Evolutionary conservation across 2,113 vertebrate species (phyloP).

Genomic region (Grantiella picta): DNA sequence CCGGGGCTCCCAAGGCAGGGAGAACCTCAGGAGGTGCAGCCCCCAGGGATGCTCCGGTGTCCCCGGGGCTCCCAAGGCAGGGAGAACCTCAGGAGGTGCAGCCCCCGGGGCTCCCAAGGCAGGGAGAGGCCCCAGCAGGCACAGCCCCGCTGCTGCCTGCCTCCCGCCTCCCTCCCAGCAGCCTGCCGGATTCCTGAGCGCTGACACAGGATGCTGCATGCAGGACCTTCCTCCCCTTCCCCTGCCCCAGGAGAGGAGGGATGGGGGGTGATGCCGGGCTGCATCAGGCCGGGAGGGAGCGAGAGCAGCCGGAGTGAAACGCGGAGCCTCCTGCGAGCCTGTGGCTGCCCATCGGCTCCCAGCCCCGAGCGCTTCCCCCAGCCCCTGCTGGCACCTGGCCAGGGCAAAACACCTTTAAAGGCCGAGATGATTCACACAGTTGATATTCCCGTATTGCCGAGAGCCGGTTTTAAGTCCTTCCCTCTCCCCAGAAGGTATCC

Average conservation of each 20-base stretch:
- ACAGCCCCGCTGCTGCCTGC: slow-evolving; percentile 7
- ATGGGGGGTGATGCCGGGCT: not conserved
- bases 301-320: not conserved
- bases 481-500: slow-evolving; percentile 15
- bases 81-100: no score
- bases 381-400: not conserved
- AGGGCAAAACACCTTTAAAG: not conserved
- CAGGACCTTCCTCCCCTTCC: slow-evolving; percentile 20
- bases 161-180: slow-evolving; percentile 19
- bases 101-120: not conserved
- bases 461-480: not conserved
- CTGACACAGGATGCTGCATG: slow-evolving; percentile 68
- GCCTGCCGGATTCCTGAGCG: slow-evolving; percentile 70
- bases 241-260: not conserved
- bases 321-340: not conserved
- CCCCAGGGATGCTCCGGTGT: not conserved
- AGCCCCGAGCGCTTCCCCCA: not conserved
- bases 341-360: not conserved
- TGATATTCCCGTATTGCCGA: not conserved
- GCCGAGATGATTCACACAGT: not conserved
- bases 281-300: not conserved
- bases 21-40: not conserved
- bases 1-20: not conserved
- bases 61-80: no score
- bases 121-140: slow-evolving; percentile 40